A percentile compares a stretch with the other conserved stretches of the same genome.
Conservation (phyloP, 2,113 vertebrate genomes). For the Probosciger aterrimus region DNA sequence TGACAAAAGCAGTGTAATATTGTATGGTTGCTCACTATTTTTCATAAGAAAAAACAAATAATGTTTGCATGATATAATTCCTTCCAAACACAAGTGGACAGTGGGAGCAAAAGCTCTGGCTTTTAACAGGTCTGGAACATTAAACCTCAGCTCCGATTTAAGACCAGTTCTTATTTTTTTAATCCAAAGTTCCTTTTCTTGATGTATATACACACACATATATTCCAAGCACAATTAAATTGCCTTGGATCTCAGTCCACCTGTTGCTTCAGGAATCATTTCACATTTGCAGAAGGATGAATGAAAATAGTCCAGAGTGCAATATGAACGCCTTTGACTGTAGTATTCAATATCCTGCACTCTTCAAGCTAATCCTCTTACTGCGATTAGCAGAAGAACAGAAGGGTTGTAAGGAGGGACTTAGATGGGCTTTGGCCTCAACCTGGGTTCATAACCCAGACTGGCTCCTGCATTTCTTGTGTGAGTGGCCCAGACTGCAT, state of each 20-base stretch:
- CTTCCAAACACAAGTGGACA: neutral
- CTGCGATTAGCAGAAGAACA: slow-evolving; percentile 44
- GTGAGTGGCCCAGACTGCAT: neutral
- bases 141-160: neutral
- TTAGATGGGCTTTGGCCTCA: slow-evolving; percentile 45
- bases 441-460: neutral
- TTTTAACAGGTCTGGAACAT: neutral
- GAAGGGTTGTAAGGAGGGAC: slow-evolving; percentile 42
- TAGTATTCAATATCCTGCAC: neutral
- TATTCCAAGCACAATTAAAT: neutral
- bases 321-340: slow-evolving; percentile 9
- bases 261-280: neutral
- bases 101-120: neutral
- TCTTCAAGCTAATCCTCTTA: slow-evolving; percentile 52
- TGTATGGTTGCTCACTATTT: neutral
- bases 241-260: neutral
- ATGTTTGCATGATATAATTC: neutral
- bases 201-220: neutral
- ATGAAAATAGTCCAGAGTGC: neutral
- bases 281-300: neutral
- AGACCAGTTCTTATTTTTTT: neutral
- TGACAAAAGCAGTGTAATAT: neutral
- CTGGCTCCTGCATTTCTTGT: neutral
- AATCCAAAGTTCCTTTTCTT: neutral
- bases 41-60: neutral